Conservation (phyloP, 2,797 vertebrate species). For the Amblyraja radiata region DNA sequence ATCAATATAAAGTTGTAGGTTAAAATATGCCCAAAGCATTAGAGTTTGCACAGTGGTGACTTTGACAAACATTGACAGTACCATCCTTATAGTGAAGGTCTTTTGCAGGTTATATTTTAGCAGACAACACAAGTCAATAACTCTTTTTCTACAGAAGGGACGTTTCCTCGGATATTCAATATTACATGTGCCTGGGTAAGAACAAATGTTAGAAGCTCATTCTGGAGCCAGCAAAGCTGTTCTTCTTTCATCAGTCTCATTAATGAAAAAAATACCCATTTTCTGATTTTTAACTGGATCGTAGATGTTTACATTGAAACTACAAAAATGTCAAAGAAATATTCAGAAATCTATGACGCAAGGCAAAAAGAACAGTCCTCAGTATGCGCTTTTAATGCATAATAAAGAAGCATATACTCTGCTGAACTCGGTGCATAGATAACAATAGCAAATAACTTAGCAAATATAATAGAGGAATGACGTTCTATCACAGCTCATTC, state of each 20-base stretch:
- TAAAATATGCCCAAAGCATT: not conserved
- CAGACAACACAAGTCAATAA: not conserved
- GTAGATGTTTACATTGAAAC: not conserved
- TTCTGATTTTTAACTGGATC: slow-evolving; percentile 1
- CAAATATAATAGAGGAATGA: too few species aligned
- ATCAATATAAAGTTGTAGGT: not conserved
- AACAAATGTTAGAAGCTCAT: not conserved
- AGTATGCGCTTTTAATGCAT: too few species aligned
- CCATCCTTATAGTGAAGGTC: not conserved
- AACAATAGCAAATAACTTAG: too few species aligned
- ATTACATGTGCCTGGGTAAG: not conserved
- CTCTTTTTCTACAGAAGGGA: not conserved
- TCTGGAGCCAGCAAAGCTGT: not conserved
- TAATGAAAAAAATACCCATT: not conserved
- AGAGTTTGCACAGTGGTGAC: not conserved
- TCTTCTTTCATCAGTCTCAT: not conserved
- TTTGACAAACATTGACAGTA: not conserved
- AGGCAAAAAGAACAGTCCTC: too few species aligned
- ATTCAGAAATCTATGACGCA: not conserved
- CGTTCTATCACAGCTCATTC: not conserved
- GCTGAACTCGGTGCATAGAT: too few species aligned
- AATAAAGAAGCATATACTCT: too few species aligned
- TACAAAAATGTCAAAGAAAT: not conserved
- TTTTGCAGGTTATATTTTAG: not conserved
- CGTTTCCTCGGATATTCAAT: not conserved